Base-by-base conservation (phyloP, 92 coral and sea anemone genomes). In the Zoanthus solanderi region DNA sequence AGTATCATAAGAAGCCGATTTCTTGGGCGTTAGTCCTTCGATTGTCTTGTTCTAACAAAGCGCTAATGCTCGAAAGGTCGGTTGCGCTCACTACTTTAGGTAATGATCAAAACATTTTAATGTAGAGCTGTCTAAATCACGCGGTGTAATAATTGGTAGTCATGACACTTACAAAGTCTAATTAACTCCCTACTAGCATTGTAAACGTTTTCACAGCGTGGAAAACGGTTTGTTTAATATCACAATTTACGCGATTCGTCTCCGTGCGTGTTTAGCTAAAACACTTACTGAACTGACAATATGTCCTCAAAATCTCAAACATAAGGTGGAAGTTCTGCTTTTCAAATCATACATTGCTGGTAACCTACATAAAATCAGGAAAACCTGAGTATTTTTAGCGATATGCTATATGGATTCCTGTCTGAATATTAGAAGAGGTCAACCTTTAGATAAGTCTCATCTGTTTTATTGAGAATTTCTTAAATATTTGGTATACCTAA, bases 141-240 rank as follows among this genome's bases (percentile, higher is more conserved):
- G 67, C 48, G 52, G 31, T 79, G 29, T 53, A 34, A 6, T 79
- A 79, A 61, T 42, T 12, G 23, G 28, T 63, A 37, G 30, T 67
- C 31, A 56, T 81, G 46, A 60, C 50, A 17, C 42, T 61, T 28
- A 9, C 44, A 45, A 5, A 3, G 52, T 1, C 85, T 15, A 67
- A 65, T 81, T 81, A 65, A 66, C 85, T 65, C 85, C 85, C 84
- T 75, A 46, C 45, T 34, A 29, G 5, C 63, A 47, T 54, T 15
- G 34, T 81, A 37, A 46, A 46, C 47, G 14, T 46, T 66, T 30
- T 66, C 44, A 45, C 85, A 81, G 75, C 75, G 5, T 77, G 82
- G 82, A 57, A 52, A 31, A 29, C 67, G 5, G 44, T 53, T 17
- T 5, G 82, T 14, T 37, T 77, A 37, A 16, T 56, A 29, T 52